Base-by-base conservation (phyloP, 2,888 invertebrate genomes). In the Dendrolimus houi region DNA sequence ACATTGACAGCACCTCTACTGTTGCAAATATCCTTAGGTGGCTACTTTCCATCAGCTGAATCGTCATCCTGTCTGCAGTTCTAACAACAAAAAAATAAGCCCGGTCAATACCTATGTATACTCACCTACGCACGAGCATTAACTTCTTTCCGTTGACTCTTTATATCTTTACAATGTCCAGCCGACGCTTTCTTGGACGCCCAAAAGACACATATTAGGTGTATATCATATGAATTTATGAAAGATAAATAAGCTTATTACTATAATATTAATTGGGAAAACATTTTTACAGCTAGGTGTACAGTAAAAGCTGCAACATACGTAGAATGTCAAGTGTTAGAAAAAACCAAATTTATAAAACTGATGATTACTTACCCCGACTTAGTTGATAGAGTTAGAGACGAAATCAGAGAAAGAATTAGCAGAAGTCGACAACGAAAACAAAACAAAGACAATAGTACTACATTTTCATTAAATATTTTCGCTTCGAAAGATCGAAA, bases 241-340 rank as follows among this genome's bases (percentile, higher is more conserved):
- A 29, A 29, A 29, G 29, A 6, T 29, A 29, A 29, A 29, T 47
- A 47, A 47, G 47, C 29, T 47, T 55, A 54, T 57, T 54, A 56
- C 54, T 56, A 53, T 65, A 42, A 17, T 52, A 14, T 54, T 29
- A 29, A 0, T 6, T 29, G 29, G 29, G 29, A 29, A 29, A 0
- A 8, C 10, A 42, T 41, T 1, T 14, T 71, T 74, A 61, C 65
- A 90, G 88, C 92, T 8, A 82, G 90, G 62, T 88, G 91, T 55
- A 89, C 91, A 52, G 87, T 92, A 6, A 87, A 88, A 77, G 92
- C 92, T 14, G 86, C 89, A 7, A 85, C 85, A 13, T 92, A 91
- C 60, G 89, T 91, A 1, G 92, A 92, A 74, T 86, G 92, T 60
- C 90, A 91, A 78, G 87, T 88, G n/a, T 70, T 92, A 55, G 81